These are phyloP conservation scores for Watsonalla cultraria DNA, from an alignment of 2,888 invertebrate species.

Conservation along the genomic window DNA sequence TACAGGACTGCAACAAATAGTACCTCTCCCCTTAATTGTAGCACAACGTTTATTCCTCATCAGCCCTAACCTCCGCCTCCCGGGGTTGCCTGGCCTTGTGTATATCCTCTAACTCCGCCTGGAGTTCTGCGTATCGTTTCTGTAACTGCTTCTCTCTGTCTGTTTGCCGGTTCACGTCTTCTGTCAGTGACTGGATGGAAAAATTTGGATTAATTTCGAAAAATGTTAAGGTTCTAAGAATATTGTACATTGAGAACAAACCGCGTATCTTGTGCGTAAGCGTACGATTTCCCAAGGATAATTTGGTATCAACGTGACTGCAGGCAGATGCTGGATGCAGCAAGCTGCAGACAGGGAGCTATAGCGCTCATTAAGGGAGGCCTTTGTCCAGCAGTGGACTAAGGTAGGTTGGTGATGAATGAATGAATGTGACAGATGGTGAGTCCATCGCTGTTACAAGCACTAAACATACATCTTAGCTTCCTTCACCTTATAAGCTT, in stretches of 20 bases:
- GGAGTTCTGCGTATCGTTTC: constrained; percentile 87
- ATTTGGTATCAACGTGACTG: neutral
- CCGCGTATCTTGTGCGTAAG: too few relatives aligned
- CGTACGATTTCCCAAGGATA: neutral
- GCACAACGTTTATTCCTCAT: constrained; percentile 25
- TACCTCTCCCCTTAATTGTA: neutral
- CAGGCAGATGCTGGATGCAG: too few relatives aligned
- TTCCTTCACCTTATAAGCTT: too few relatives aligned
- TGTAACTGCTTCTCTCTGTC: constrained; percentile 94
- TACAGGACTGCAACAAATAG: too few relatives aligned
- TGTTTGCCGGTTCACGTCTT: constrained; percentile 94
- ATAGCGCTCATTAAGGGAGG: too few relatives aligned
- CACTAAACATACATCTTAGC: too few relatives aligned
- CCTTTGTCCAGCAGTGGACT: too few relatives aligned
- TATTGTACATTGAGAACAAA: too few relatives aligned
- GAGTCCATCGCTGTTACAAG: neutral
- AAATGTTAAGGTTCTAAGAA: too few relatives aligned
- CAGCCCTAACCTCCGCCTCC: constrained; percentile 23
- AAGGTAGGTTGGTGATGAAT: too few relatives aligned
- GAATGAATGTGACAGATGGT: too few relatives aligned
- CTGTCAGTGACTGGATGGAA: constrained; percentile 85
- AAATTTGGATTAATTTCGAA: constrained; percentile 4
- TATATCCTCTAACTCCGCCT: constrained; percentile 78
- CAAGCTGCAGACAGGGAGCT: too few relatives aligned
- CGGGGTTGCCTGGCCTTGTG: constrained; percentile 47